Evolutionary conservation across 1,140 invertebrate genomes (phyloP), one percentile per base, ranked within the genome.

Genomic region (Alviniconcha marisindica): DNA sequence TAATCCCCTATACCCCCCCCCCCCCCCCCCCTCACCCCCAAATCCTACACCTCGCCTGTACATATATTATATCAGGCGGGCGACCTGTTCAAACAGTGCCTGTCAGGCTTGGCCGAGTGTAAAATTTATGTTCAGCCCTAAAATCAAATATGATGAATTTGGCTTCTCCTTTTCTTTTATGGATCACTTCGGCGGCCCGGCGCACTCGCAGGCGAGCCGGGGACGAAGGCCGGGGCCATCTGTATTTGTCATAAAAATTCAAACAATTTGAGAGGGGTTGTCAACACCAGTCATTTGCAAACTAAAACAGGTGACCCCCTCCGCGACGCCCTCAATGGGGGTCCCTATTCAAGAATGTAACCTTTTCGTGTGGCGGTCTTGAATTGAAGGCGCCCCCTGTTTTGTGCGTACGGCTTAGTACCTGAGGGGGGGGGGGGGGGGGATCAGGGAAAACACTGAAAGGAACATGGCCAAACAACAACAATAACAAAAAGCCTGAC

Each of bases 71-170:
- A 63, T 63, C 60, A 63, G 60, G 21, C 28, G 24, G 21, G 73
- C 5, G 28, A 76, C 73, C n/a, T 76, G 73, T 76, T 76, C 73
- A 51, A 76, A 76, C 42, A 76, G 42, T 44, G 33, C 18, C 10
- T 76, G 73, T 76, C 73, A 54, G 51, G 44, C 28, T 38, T 51
- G 42, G 73, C 73, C 73, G 31, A 76, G 24, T 76, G 73, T 48
- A 76, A 76, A 76, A 76, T 76, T 76, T 76, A 76, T 51, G 73
- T 33, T 76, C 73, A 51, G 44, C 73, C 73, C 44, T 76, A 40
- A 76, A 76, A 76, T 76, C 73, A 76, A 76, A 76, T 76, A 31
- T 76, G 73, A 76, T 40, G 73, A 76, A 76, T 76, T 76, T 51
- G 12, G 38, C 73, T 51, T 76, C 10, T 76, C 21, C 42, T 48